Conservation (phyloP, 2,888 invertebrate species). For the Parnassius glacialis region DNA sequence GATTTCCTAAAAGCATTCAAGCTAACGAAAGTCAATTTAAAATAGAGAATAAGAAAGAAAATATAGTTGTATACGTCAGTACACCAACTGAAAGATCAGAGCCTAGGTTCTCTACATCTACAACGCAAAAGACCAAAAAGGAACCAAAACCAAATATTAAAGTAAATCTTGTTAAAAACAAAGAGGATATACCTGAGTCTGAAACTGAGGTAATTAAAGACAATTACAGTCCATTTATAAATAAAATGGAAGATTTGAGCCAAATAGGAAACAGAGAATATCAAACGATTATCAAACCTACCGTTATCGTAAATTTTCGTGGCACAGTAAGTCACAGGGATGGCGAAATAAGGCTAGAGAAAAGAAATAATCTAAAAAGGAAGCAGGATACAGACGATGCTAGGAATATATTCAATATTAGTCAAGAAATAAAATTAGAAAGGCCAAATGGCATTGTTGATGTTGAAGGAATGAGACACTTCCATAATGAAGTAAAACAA, state of each 20-base stretch:
- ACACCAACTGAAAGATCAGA: conserved; percentile 45
- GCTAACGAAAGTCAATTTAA: conserved; percentile 39
- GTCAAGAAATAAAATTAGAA: conserved; percentile 69
- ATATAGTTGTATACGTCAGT: conserved; percentile 57
- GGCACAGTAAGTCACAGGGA: conserved; percentile 65
- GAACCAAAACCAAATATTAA: conserved; percentile 41
- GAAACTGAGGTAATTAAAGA: conserved; percentile 28
- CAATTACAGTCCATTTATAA: conserved; percentile 49
- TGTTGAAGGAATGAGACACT: conserved; percentile 11
- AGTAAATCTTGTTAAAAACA: conserved; percentile 38
- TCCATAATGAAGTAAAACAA: conserved; percentile 42
- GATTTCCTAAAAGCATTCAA: conserved; percentile 60
- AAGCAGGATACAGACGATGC: conserved; percentile 33
- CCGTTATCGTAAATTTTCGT: conserved; percentile 71
- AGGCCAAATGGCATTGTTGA: conserved; percentile 33
- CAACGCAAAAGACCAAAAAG: conserved; percentile 55
- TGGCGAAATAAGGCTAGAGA: conserved; percentile 61
- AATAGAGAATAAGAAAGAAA: conserved; percentile 47
- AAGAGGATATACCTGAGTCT: conserved; percentile 35
- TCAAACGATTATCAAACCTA: conserved; percentile 72
- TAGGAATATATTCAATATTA: conserved; percentile 66
- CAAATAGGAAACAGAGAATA: conserved; percentile 73
- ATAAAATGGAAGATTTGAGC: conserved; percentile 68
- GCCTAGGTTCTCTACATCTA: conserved; percentile 34
- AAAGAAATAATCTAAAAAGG: conserved; percentile 48